Evolutionary conservation across 2,888 invertebrate genomes (phyloP), one percentile per base, ranked within the genome.

Genomic region (Heliconius hortense): DNA sequence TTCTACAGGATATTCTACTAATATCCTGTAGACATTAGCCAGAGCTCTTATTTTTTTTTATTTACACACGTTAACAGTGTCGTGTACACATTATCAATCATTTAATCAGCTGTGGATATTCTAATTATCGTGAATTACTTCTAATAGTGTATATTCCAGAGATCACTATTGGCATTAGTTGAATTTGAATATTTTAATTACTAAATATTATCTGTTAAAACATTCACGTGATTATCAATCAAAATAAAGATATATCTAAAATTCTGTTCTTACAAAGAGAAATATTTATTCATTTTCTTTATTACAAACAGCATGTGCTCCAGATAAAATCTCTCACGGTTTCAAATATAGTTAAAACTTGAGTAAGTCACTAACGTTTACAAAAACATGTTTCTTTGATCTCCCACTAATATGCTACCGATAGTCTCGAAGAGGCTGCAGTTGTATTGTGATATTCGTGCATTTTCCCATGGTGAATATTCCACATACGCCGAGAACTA

Each of bases 401-500:
- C 13, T 59, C 60, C 69, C 76, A 70, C 74, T 69, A 48, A n/a
- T 21, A 56, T 68, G 35, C 64, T 60, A 70, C 62, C 28, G 35
- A 35, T 7, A 53, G 69, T 35, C 56, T 75, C 67, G 63, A 75
- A 63, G 68, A 75, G 31, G 28, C 72, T 67, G 53, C 71, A n/a
- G 15, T 66, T 74, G 72, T 77, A 79, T 73, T 60, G 79, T 76
- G 79, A 79, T 80, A 80, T 80, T 79, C 72, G 79, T 79, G 79
- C 77, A 79, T 81, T 84, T 84, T 85, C 87, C 88, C 86, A 89
- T 84, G 83, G 84, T 85, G 87, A 87, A 88, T 87, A 89, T 88
- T 87, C 86, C 85, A 87, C 83, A 86, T 84, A 84, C 85, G 82
- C 81, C 80, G 81, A 89, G 89, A 89, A 86, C 87, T 89, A 89